Evolutionary conservation across 2,888 invertebrate genomes (phyloP), one percentile per base, ranked within the genome.

Genomic region (Vesta saturnalis): DNA sequence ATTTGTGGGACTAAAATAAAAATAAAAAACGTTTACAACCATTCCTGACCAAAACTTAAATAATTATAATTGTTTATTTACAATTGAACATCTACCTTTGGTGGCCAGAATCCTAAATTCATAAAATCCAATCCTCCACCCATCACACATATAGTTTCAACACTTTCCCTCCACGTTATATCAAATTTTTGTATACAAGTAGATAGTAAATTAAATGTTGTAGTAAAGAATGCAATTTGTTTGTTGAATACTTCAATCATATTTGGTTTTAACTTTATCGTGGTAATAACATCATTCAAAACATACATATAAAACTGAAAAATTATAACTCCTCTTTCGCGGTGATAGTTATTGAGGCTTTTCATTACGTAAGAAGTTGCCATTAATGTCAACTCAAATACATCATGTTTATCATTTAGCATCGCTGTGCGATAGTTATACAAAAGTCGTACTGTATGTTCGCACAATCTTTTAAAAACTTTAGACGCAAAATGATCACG

Each of bases 111-210:
- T 5, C 86, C 81, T 75, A 87, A 85, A 68, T 86, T 86, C 18
- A 90, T 76, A 59, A 89, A 85, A 68, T 85, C 85, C 67, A 88
- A 84, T 8, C 86, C 84, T 2, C 86, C 82, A 49, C 85, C 85
- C 43, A 89, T 82, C 10, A 94, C 83, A 72, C 91, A 91, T 67
- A 92, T 86, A 0, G 92, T 90, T 84, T 94, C 93, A 1, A 93
- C 86, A 65, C 91, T 92, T 75, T 93, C 92, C 65, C 90, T 89
- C 94, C 94, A 94, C 30, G 90, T 90, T 12, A 94, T 89, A 69
- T 90, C 88, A 74, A 91, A 91, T 55, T 90, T 87, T 67, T 89
- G 89, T 2, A 93, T 89, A 49, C 93, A 83, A 0, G 87, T 85
- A 18, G 89, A 85, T 10, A 93, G 83, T 0, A 88, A 89, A 64